Percentiles rank a stretch among this genome's conserved stretches.
These are phyloP conservation scores for Portevinia maculata DNA, from an alignment of 2,888 invertebrate genomes.

Conservation along the genomic window DNA sequence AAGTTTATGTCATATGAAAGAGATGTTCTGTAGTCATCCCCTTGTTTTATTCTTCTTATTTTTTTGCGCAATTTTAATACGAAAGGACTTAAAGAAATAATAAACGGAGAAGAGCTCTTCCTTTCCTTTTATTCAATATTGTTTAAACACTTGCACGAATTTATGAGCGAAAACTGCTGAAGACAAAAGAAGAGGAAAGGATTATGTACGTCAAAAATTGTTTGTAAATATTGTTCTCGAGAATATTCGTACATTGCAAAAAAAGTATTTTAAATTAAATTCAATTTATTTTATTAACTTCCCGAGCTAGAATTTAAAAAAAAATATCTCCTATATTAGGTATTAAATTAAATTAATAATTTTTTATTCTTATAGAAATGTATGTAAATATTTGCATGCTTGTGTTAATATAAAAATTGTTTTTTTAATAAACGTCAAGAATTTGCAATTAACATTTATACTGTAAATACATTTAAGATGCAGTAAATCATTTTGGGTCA, in stretches of 20 bases:
- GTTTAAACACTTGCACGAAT: conserved; percentile 22
- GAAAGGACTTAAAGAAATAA: conserved; percentile 16
- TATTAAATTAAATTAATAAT: conserved; percentile 20
- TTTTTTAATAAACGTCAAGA: conserved; percentile 5
- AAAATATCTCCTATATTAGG: conserved; percentile 64
- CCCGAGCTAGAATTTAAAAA: neutral
- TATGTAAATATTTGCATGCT: conserved; percentile 26
- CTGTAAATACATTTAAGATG: conserved; percentile 5
- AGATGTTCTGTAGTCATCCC: conserved; percentile 5
- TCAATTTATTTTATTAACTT: neutral
- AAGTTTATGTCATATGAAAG: neutral
- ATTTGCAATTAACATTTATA: conserved; percentile 21
- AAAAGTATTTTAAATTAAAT: neutral
- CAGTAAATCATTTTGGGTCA: neutral
- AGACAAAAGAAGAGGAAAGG: neutral
- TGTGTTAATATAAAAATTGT: conserved; percentile 2
- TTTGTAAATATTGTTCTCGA: conserved; percentile 24
- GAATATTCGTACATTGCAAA: conserved; percentile 5
- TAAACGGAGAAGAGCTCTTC: neutral
- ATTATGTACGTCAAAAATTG: conserved; percentile 22
- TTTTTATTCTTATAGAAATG: conserved; percentile 11
- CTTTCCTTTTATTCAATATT: conserved; percentile 1
- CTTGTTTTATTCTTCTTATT: no score
- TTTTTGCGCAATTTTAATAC: conserved; percentile 13
- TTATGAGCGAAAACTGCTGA: conserved; percentile 6